Evolutionary conservation across 2,797 vertebrate genomes (phyloP).

Genomic region (Sus cebifrons): DNA sequence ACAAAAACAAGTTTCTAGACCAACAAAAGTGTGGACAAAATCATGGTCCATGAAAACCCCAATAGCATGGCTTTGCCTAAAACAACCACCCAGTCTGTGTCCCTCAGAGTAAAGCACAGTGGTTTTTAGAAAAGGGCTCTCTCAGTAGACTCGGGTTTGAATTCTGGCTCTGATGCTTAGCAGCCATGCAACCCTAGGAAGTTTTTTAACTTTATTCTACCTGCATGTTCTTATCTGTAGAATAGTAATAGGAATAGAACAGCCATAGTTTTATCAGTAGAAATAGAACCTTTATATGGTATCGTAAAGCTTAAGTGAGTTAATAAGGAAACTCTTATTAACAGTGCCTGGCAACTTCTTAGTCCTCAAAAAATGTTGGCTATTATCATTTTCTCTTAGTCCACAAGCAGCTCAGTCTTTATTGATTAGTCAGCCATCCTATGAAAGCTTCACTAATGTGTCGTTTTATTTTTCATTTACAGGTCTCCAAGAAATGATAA

Average conservation of each 20-base stretch:
- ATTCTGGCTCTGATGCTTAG: background rate
- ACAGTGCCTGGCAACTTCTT: background rate
- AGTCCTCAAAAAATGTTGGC: background rate
- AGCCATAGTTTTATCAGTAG: background rate
- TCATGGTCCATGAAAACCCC: background rate
- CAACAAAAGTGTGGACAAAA: background rate
- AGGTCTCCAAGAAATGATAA: background rate
- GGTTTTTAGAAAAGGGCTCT: background rate
- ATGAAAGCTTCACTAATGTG: background rate
- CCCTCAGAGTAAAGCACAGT: background rate
- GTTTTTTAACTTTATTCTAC: background rate
- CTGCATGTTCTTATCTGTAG: background rate
- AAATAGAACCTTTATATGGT: background rate
- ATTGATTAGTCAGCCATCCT: background rate
- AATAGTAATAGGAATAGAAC: background rate
- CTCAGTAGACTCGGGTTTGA: background rate
- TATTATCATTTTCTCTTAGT: background rate
- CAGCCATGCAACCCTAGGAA: background rate
- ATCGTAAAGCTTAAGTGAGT: background rate
- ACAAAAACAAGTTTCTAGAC: background rate
- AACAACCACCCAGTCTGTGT: background rate
- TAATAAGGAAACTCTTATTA: background rate
- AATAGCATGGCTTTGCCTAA: background rate
- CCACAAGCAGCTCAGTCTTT: background rate
- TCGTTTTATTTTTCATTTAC: slow-evolving; percentile 42